Evolutionary conservation across 2,888 invertebrate genomes (phyloP).

Genomic region (Campopleginae sp.): DNA sequence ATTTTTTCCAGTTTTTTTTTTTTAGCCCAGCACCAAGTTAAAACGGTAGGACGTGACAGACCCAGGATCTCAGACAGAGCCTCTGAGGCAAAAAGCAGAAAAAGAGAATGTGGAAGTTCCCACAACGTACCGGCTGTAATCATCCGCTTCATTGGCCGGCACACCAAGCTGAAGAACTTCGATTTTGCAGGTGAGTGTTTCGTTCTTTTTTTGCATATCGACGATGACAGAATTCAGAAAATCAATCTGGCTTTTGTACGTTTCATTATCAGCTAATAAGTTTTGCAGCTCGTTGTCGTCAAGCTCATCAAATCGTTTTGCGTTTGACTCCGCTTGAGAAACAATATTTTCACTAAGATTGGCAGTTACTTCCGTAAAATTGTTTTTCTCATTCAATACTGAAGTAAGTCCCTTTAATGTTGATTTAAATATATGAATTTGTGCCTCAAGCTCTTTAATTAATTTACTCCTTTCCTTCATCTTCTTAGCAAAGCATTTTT

Average conservation of each 20-base stretch:
- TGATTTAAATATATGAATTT: constrained; percentile 78
- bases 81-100: not conserved
- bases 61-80: no score
- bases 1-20: no score
- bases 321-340: not conserved
- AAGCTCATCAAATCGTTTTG: not conserved
- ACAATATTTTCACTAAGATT: not conserved
- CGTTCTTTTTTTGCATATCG: constrained; percentile 97
- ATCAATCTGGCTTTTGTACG: constrained; percentile 90
- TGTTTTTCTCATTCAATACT: constrained; percentile 63
- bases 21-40: no score
- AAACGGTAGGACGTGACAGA: no score
- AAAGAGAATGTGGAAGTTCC: not conserved
- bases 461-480: constrained; percentile 57
- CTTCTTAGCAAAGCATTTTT: constrained; percentile 54
- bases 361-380: constrained; percentile 3
- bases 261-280: constrained; percentile 87
- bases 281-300: constrained; percentile 70
- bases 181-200: constrained; percentile 91
- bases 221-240: constrained; percentile 98
- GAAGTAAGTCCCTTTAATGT: not conserved
- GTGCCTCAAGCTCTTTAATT: constrained; percentile 81
- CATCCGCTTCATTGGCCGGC: constrained; percentile 84
- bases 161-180: constrained; percentile 91
- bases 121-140: constrained; percentile 83